Conservation (phyloP, 2,113 vertebrate genomes). For the Cebidichthys violaceus region DNA sequence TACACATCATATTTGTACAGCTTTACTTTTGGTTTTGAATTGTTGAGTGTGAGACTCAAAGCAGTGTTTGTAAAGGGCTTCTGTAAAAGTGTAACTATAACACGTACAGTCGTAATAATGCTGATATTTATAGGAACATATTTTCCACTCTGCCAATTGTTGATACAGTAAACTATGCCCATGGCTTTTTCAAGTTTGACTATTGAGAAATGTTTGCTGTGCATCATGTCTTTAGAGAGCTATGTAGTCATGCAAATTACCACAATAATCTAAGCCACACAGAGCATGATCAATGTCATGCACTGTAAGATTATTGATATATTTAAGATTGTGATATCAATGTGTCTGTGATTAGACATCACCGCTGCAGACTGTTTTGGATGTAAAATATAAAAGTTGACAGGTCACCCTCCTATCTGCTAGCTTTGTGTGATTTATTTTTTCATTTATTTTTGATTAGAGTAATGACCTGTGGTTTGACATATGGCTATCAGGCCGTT, state of each 20-base stretch:
- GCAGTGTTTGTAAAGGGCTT: no score
- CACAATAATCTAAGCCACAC: background rate
- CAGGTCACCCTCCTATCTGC: slow-evolving; percentile 8
- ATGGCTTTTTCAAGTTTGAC: background rate
- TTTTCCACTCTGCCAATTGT: background rate
- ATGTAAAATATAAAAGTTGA: background rate
- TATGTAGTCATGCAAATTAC: background rate
- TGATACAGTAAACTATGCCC: background rate
- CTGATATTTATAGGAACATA: background rate
- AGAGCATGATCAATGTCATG: background rate
- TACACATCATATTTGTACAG: background rate
- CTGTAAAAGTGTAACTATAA: background rate
- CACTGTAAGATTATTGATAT: background rate
- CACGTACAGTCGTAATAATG: background rate
- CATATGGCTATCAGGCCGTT: slow-evolving; percentile 42
- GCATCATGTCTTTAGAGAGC: background rate
- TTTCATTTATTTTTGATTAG: slow-evolving; percentile 47
- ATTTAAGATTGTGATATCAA: background rate
- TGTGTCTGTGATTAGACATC: background rate
- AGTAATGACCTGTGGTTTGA: slow-evolving; percentile 37
- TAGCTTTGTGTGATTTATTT: slow-evolving; percentile 13
- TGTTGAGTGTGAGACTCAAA: background rate
- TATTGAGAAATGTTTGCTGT: background rate
- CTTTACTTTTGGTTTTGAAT: background rate
- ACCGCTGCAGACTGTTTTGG: background rate